Base-by-base conservation (phyloP, 2,113 vertebrate genomes). In the Podarcis cretensis region DNA sequence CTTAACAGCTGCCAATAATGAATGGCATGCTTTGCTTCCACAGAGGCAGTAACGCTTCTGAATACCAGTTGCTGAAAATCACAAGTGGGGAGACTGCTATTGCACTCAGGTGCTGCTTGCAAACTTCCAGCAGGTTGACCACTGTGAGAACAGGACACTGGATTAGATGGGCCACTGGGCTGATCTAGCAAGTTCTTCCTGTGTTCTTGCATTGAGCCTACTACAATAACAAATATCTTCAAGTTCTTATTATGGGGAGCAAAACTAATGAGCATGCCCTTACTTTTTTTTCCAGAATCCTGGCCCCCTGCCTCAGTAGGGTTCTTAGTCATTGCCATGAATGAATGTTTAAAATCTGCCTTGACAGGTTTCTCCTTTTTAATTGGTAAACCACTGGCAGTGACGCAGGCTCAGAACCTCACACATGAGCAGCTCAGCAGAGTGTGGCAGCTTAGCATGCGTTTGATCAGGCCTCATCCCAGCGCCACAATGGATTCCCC, bases 381-480 rank as follows among this genome's bases (percentile, higher is more conserved):
- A 40, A 63, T 82, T 2, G 43, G 32, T 0, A 0, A 57, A 25
- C 65, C 13, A 89, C 69, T 83, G n/a, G 37, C 57, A 82, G 20
- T 77, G 48, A 2, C 2, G 71, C 54, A 27, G 76, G 14, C 78
- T 27, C 65, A 0, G 2, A 85, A 85, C 18, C 76, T 0, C 0
- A 20, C 23, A 37, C 59, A 23, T 59, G 68, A 81, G 66, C 20
- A 7, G 3, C 76, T 90, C 71, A 89, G 68, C 54, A 43, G 40
- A 66, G 80, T 74, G 37, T 69, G 80, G 20, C 8, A 25, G 86
- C 40, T 0, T 0, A 37, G 71, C 57, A 32, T 5, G 18, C 54
- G 79, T 71, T 86, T 78, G 66, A 84, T 82, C 71, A 91, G 35
- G n/a, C 30, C 48, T 81, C 35, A n/a, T 0, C 68, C 87, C 85